A percentile compares a stretch with the other conserved stretches of the same genome.
phyloP scores from a whole-genome alignment of 2,113 vertebrate genomes.

The Podilymbus podiceps region DNA sequence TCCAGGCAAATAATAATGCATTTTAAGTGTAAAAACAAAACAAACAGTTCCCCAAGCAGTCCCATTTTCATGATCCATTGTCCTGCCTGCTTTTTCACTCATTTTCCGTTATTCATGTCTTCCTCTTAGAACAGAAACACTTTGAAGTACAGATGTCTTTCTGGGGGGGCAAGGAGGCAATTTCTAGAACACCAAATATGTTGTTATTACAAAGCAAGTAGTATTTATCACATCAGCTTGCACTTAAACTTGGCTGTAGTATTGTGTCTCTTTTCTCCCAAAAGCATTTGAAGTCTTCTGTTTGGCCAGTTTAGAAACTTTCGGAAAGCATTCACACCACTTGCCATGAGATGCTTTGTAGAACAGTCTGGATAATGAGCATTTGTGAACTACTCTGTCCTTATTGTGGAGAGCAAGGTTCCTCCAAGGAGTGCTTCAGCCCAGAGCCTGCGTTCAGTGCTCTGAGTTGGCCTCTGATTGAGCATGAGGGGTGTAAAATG shows the following conservation, averaged over 20 bases:
- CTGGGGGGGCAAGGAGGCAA: neutral
- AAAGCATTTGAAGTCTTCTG: neutral
- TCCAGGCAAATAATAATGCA: neutral
- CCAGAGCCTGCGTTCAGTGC: fast-evolving
- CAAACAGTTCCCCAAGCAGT: neutral
- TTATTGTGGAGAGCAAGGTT: neutral
- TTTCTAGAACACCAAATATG: neutral
- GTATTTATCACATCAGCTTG: neutral
- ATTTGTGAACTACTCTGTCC: neutral
- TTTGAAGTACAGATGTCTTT: neutral
- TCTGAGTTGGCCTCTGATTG: neutral
- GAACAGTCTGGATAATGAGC: neutral
- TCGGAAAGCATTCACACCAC: fast-evolving
- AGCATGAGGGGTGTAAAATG: neutral
- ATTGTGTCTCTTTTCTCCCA: neutral
- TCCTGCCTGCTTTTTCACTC: neutral
- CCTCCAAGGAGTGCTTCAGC: neutral
- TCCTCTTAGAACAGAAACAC: neutral
- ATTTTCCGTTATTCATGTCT: neutral
- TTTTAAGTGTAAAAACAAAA: neutral
- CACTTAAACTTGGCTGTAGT: neutral
- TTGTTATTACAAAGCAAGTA: neutral
- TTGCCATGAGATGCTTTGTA: neutral
- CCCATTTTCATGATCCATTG: neutral
- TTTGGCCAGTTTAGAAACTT: neutral